Evolutionary conservation across 2,797 vertebrate genomes (phyloP).

Genomic region (Lindbergichthys nudifrons): DNA sequence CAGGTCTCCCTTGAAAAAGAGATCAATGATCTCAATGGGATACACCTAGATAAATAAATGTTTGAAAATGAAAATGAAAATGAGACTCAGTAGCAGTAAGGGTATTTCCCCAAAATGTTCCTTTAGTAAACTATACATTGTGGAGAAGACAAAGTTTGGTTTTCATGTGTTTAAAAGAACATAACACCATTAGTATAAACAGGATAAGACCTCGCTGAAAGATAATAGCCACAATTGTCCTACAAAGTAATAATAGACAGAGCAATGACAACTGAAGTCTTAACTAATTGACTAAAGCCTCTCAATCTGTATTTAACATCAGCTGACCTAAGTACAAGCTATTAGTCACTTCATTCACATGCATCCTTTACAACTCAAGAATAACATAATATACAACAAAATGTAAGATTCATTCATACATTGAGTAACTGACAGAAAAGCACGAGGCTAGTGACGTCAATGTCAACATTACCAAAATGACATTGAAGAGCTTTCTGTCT

Average conservation of each 20-base stretch:
- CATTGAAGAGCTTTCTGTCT: background rate
- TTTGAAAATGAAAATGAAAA: no score
- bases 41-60: no score
- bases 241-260: constrained; percentile 50
- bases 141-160: background rate
- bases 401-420: constrained; percentile 5
- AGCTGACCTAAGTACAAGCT: background rate
- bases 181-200: background rate
- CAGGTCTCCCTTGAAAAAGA: no score
- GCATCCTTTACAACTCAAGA: background rate
- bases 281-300: constrained; percentile 54
- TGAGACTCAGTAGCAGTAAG: background rate
- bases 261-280: constrained; percentile 29
- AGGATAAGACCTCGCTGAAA: constrained; percentile 2
- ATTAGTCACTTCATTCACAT: background rate
- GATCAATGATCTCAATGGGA: no score
- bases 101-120: background rate
- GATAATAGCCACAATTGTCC: constrained; percentile 1
- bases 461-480: constrained; percentile 34
- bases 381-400: background rate
- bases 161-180: background rate
- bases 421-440: background rate
- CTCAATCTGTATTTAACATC: constrained; percentile 63
- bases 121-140: background rate
- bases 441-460: constrained; percentile 43